A percentile compares a stretch with the other conserved stretches of the same genome.
These are phyloP conservation scores for Tolmerus cingulatus DNA, from an alignment of 2,888 invertebrate species.

Conservation along the genomic window DNA sequence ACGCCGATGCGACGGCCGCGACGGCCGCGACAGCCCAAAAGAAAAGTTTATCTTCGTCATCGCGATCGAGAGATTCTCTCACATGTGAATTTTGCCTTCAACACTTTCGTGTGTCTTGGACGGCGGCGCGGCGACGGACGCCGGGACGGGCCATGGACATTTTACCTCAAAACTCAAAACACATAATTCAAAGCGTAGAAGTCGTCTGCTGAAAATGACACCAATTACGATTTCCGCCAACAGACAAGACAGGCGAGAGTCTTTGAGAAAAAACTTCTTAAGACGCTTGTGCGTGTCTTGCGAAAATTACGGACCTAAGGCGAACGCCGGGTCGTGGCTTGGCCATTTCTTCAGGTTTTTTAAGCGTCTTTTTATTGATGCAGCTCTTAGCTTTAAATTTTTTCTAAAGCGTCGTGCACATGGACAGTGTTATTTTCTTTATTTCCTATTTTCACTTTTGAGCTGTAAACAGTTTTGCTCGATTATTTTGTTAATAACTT, in stretches of 20 bases:
- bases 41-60: not conserved
- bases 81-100: conserved; percentile 12
- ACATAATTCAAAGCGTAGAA: conserved; percentile 16
- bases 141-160: not conserved
- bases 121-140: not conserved
- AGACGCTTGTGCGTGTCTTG: not conserved
- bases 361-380: not conserved
- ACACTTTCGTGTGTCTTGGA: not conserved
- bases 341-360: not conserved
- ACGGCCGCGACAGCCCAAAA: too few relatives aligned
- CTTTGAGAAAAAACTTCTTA: not conserved
- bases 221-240: conserved; percentile 47
- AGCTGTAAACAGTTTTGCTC: not conserved
- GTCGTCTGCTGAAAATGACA: conserved; percentile 45
- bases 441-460: not conserved
- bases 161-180: not conserved
- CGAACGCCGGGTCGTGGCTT: not conserved
- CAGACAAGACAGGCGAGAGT: not conserved
- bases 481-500: not conserved
- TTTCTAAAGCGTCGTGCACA: not conserved
- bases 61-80: not conserved
- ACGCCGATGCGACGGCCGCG: not conserved
- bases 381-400: not conserved
- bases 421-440: not conserved
- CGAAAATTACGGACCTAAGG: not conserved